These are phyloP conservation scores for Chironomus striatipennis DNA, from an alignment of 1,140 invertebrate species.

Conservation along the genomic window DNA sequence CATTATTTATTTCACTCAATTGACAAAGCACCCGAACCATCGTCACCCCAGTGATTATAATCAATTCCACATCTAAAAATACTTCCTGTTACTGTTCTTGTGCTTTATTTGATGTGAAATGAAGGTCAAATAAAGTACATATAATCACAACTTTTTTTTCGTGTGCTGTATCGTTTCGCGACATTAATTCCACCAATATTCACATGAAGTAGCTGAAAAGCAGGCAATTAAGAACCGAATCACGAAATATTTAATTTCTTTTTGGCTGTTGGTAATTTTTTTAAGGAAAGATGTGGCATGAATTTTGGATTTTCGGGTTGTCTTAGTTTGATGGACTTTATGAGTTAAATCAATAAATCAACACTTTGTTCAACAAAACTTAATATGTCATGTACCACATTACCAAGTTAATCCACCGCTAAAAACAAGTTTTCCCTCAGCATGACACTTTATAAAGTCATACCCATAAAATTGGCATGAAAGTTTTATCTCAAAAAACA, in stretches of 20 bases:
- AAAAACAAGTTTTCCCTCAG: no score
- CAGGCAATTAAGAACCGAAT: neutral
- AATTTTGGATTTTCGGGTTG: no score
- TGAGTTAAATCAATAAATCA: no score
- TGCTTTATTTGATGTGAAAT: neutral
- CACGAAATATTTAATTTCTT: conserved; percentile 4
- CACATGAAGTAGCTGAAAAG: neutral
- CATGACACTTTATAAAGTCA: no score
- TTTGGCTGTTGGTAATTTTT: neutral
- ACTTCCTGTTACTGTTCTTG: neutral
- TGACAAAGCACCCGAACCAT: neutral
- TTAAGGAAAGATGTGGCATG: no score
- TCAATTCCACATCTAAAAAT: neutral
- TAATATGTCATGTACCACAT: no score
- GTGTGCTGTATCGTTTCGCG: neutral
- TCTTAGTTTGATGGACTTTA: no score
- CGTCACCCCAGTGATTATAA: neutral
- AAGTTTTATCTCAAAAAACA: no score
- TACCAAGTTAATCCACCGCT: no score
- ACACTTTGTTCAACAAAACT: no score
- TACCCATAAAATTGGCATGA: no score
- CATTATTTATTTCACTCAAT: no score
- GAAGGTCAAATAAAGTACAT: conserved; percentile 6
- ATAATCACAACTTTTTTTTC: neutral
- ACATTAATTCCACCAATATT: neutral